These are phyloP conservation scores for Xanthorhoe designata DNA, from an alignment of 2,888 invertebrate genomes.

Conservation along the genomic window DNA sequence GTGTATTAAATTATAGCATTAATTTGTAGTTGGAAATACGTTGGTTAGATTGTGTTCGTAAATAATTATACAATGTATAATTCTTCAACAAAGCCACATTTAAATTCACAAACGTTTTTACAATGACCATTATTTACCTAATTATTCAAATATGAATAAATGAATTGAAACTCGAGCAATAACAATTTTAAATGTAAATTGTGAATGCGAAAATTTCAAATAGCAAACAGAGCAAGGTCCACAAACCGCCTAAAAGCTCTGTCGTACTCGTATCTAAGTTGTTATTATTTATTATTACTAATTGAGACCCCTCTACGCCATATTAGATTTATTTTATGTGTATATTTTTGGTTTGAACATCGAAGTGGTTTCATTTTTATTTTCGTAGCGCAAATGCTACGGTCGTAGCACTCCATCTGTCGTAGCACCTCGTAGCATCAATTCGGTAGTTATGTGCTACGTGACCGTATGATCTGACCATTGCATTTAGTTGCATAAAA, in stretches of 20 bases:
- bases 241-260: no score
- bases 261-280: no score
- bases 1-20: constrained; percentile 4
- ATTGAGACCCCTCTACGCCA: no score
- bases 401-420: neutral
- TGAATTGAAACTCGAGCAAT: neutral
- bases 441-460: neutral
- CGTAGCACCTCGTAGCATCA: neutral
- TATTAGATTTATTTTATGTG: no score
- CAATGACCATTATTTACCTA: neutral
- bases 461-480: neutral
- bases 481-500: neutral
- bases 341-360: neutral
- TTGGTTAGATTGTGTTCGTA: neutral
- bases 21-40: constrained; percentile 1
- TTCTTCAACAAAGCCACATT: neutral
- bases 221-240: no score
- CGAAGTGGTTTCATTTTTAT: neutral
- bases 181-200: neutral
- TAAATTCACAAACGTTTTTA: no score
- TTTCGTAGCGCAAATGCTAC: neutral
- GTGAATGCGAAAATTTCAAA: no score
- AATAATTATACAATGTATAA: neutral
- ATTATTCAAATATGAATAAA: neutral
- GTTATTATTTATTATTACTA: no score